Percentiles rank a stretch among this genome's conserved stretches.
Conservation (phyloP, 2,797 vertebrate species). For the Glyptemys insculpta region DNA sequence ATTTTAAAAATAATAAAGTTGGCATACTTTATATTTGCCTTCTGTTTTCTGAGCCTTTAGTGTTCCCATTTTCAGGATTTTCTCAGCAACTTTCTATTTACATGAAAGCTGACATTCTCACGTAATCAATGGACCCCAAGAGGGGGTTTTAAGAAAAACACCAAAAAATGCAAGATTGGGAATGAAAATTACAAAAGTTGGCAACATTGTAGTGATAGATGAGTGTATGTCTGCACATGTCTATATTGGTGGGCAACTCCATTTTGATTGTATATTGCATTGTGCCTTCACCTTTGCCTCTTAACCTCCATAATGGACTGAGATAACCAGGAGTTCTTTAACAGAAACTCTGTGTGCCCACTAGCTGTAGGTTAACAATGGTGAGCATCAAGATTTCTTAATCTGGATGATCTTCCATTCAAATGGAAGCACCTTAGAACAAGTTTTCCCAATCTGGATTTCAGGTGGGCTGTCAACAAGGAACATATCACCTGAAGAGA, state of each 20-base stretch:
- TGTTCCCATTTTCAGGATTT: background rate
- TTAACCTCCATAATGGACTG: background rate
- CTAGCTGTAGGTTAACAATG: background rate
- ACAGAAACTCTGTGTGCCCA: fast-evolving
- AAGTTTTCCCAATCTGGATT: background rate
- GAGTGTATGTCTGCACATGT: background rate
- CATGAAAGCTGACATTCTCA: background rate
- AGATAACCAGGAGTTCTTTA: background rate
- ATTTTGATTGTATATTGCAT: background rate
- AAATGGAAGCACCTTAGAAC: background rate
- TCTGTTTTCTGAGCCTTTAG: background rate
- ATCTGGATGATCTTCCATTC: background rate
- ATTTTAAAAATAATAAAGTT: background rate
- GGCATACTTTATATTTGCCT: background rate
- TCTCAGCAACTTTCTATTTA: background rate
- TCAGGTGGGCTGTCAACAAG: background rate
- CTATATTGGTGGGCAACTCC: background rate
- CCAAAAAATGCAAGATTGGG: background rate
- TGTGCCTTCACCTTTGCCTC: fast-evolving
- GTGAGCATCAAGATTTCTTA: background rate
- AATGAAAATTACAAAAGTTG: background rate
- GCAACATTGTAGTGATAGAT: background rate
- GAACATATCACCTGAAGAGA: background rate
- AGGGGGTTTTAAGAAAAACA: background rate
- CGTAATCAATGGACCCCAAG: no score